Base-by-base conservation (phyloP, 35 echinoderm and acorn worm species). In the Lytechinus pictus region DNA sequence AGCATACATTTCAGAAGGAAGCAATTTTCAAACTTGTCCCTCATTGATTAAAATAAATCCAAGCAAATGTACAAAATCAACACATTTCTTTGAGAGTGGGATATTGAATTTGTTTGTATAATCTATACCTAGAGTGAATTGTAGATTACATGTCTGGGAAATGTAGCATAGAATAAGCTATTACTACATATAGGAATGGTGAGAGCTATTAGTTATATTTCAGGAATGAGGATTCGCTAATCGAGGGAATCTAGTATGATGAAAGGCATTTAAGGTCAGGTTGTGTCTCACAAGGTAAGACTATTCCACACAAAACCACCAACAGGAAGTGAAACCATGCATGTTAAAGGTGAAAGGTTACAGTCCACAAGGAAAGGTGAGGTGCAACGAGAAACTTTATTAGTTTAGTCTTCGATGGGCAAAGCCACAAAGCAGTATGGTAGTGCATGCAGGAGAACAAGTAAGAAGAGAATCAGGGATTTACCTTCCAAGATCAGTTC, bases 401-500 rank as follows among this genome's bases (percentile, higher is more conserved):
- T 8, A 28, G 27, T 90, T 94, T 89, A 94, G 66, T 97, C 95
- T 58, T 94, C 95, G 71, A 96, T 92, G 60, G 55, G 16, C 21
- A 87, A 27, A 53, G 71, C 55, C 57, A 94, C 94, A 95, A 97
- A 93, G 89, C 95, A 95, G 89, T 95, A 94, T 19, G 86, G 91
- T 92, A 99, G 95, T 57, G 96, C 72, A 86, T 97, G 96, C 89
- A 99, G 86, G 21, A 93, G 90, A 27, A 92, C 61, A 86, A 96
- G 56, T 56, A 99, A 53, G 33, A 90, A n/a, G 87, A 94, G 44
- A 54, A 96, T 86, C 33, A 87, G 9, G 27, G 94, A 72, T 97
- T 99, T 99, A 99, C 98, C 98, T 99, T 98, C 95, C 89, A 99
- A 87, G 11, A 94, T 95, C 51, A 99, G 95, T n/a, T 98, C 96